Evolutionary conservation across 2,113 vertebrate species (phyloP).

Genomic region (Gopherus flavomarginatus): DNA sequence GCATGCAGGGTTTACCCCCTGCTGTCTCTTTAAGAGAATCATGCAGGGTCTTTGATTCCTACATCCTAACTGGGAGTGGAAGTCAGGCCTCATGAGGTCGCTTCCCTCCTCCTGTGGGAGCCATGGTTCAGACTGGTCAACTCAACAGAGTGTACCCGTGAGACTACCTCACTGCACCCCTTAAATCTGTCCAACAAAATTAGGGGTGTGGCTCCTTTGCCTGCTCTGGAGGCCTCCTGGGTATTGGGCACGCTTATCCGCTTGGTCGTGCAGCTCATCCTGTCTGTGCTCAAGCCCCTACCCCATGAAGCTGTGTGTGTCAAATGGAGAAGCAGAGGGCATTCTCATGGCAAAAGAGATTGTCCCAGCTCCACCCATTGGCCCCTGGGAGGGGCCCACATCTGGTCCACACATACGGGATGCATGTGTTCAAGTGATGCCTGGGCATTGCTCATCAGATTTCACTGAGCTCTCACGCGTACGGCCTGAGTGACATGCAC

Average conservation of each 20-base stretch:
- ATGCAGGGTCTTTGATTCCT: not conserved
- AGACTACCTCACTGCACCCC: not conserved
- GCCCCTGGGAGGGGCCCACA: not conserved
- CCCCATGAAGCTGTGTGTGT: no score
- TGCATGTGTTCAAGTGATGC: not conserved
- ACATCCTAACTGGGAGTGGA: not conserved
- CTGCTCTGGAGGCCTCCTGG: not conserved
- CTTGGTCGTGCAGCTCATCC: no score
- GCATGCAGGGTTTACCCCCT: not conserved
- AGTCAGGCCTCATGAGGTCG: not conserved
- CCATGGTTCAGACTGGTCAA: not conserved
- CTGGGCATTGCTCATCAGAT: not conserved
- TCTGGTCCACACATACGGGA: not conserved
- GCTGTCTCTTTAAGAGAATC: not conserved
- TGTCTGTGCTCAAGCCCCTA: no score
- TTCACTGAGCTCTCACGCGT: not conserved
- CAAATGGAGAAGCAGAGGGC: not conserved
- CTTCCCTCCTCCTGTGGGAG: not conserved
- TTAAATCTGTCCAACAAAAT: not conserved
- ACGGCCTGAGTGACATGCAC: not conserved
- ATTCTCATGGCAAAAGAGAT: not conserved
- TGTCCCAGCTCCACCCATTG: not conserved
- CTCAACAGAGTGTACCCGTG: not conserved
- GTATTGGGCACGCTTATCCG: no score
- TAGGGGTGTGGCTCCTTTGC: not conserved